Base-by-base conservation (phyloP, 2,113 vertebrate genomes). In the Epinephelus cyanopodus region DNA sequence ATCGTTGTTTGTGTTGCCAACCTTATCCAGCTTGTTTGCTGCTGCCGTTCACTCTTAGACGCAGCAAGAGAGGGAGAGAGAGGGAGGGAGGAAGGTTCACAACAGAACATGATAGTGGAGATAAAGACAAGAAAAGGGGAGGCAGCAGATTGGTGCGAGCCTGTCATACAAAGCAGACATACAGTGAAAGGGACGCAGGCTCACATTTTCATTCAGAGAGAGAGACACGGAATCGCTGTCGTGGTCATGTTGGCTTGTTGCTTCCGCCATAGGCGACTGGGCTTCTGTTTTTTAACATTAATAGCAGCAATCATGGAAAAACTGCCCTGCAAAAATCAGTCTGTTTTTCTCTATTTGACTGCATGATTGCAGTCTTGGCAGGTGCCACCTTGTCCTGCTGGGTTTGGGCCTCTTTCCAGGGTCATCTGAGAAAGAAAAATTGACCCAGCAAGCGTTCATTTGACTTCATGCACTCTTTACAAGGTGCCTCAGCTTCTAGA, bases 1-100 rank as follows among this genome's bases (percentile, higher is more conserved):
- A 80, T 80, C 76, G 1, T 37, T 77, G 82, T 79, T 81, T 83
- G 60, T 77, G 78, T 77, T 82, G 79, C 66, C 71, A 65, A 60
- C 74, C 82, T 79, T 61, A 74, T 81, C 77, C 17, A 5, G 23
- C 73, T 73, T 76, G 79, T 81, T 73, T 86, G 61, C 65, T 1
- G 69, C 54, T 63, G 78, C 58, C 60, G 79, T 63, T 54, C 10
- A 52, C 75, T 73, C 12, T 37, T 13, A 23, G 56, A 21, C 39
- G 47, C 62, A 12, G 42, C 42, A 45, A 45, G 9, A 10, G 42
- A 45, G 42, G 11, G 42, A 45, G 42, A 45, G 42, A 45, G 42
- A 45, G 42, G 42, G 42, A 37, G 33, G 42, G 42, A 45, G 42
- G 11, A 45, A 45, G 42, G 42, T 45, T 45, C 42, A 45, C 42